Conservation (phyloP, 2,113 vertebrate genomes). For the Tautogolabrus adspersus region DNA sequence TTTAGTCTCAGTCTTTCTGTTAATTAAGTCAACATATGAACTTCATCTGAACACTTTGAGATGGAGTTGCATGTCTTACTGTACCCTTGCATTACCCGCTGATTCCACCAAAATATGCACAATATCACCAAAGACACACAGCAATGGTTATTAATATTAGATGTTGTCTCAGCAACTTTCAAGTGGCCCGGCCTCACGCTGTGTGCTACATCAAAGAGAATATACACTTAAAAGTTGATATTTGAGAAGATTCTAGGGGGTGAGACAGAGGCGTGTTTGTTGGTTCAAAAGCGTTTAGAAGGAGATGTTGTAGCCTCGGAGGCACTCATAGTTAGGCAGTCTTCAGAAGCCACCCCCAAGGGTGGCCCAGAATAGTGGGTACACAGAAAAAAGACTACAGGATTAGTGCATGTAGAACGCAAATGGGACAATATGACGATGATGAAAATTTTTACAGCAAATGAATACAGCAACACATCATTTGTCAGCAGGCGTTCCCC, state of each 20-base stretch:
- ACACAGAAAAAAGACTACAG: conserved; percentile 50
- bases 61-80: conserved; percentile 9
- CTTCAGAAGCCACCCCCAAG: conserved; percentile 60
- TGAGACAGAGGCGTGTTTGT: conserved; percentile 73
- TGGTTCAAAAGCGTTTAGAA: conserved; percentile 78
- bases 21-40: conserved; percentile 30
- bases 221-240: conserved; percentile 75
- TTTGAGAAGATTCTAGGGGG: conserved; percentile 63
- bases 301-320: conserved; percentile 66
- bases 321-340: conserved; percentile 55
- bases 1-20: conserved; percentile 5
- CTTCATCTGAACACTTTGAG: conserved; percentile 4
- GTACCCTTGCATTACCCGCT: conserved; percentile 3
- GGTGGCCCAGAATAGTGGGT: conserved; percentile 59
- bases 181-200: conserved; percentile 68
- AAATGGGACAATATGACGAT: conserved; percentile 66
- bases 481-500: conserved; percentile 73
- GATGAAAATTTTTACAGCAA: conserved; percentile 73
- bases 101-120: conserved; percentile 36
- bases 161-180: conserved; percentile 77
- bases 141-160: conserved; percentile 74
- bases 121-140: conserved; percentile 49
- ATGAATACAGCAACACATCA: conserved; percentile 66
- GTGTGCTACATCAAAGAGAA: conserved; percentile 80
- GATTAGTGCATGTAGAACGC: conserved; percentile 69